A percentile compares a stretch with the other conserved stretches of the same genome.
These are phyloP conservation scores for Takifugu flavidus DNA, from an alignment of 2,113 vertebrate genomes.

Conservation along the genomic window DNA sequence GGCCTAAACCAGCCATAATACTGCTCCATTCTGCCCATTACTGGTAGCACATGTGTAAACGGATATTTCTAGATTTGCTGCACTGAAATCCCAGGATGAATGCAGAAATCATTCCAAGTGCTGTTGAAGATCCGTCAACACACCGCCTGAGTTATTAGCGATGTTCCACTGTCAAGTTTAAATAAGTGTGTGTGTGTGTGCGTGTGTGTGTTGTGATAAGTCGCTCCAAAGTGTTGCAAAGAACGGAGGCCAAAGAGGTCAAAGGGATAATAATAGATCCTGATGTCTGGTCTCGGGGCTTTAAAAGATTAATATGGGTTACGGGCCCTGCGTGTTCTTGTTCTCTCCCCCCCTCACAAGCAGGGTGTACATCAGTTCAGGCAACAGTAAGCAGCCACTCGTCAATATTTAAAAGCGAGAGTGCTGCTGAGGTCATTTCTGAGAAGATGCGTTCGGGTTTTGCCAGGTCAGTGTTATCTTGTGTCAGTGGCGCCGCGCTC, in stretches of 20 bases:
- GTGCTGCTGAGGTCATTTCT: slow-evolving; percentile 12
- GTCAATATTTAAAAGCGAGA: slow-evolving; percentile 52
- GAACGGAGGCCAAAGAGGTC: slow-evolving; percentile 27
- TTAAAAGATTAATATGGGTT: slow-evolving; percentile 54
- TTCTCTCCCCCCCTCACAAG: slow-evolving; percentile 19
- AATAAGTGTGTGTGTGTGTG: no score
- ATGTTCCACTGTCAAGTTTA: background rate
- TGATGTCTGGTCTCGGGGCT: slow-evolving; percentile 44
- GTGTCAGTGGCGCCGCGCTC: background rate
- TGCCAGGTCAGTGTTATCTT: background rate
- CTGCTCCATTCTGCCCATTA: no score
- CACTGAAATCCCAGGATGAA: background rate
- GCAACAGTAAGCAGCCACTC: slow-evolving; percentile 32
- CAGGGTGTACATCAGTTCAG: slow-evolving; percentile 25
- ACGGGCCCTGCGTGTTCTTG: slow-evolving; percentile 30
- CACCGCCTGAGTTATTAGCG: background rate
- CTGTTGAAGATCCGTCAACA: slow-evolving; percentile 1
- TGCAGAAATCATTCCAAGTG: no score
- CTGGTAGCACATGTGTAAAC: no score
- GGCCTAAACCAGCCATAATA: no score
- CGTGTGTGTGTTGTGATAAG: no score
- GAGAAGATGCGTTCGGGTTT: slow-evolving; percentile 2
- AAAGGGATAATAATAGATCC: slow-evolving; percentile 55
- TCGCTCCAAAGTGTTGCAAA: background rate
- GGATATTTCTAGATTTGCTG: background rate